Base-by-base conservation (phyloP, 2,888 invertebrate genomes). In the Leucophenga montana region DNA sequence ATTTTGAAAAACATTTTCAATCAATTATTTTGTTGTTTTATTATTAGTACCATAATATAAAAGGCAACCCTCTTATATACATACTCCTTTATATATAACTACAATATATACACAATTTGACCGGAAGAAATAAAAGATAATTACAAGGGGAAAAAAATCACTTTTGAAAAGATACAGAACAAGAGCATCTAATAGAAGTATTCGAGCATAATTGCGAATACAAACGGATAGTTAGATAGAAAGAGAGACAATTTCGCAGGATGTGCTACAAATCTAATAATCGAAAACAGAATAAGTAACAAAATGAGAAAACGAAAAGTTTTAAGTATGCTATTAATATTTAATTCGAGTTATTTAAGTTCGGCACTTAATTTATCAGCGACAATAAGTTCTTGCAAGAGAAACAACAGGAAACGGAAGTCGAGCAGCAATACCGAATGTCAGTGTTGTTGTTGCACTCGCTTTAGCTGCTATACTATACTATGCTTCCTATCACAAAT, bases 341-440 rank as follows among this genome's bases (percentile, higher is more conserved):
- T 80, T 84, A 82, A 81, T 84, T 84, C 77, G 75, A 84, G 82
- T 81, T 81, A 81, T 84, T 82, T 82, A 81, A 81, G 81, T 81
- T 84, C 75, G 78, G 74, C 82, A 84, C 84, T 84, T 81, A 80
- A 81, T 84, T 84, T 78, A 75, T 79, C 74, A 73, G 46, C 75
- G 57, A 22, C 22, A 57, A n/a, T 11, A 31, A 57, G 27, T 27
- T 27, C 1, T n/a, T 27, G 18, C 27, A 57, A 22, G 27, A 57
- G n/a, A 57, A 31, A 27, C 2, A n/a, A 57, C 22, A 18, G n/a
- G 22, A n/a, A 57, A 31, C 11, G 27, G 18, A 31, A 8, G 13
- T 9, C 14, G 6, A 20, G 18, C 53, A 20, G 53, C 53, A n/a
- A n/a, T n/a, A 53, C 2, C 53, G 11, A 8, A 53, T 20, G 18